Evolutionary conservation across 2,888 invertebrate genomes (phyloP).

Genomic region (Chironomus tentans): DNA sequence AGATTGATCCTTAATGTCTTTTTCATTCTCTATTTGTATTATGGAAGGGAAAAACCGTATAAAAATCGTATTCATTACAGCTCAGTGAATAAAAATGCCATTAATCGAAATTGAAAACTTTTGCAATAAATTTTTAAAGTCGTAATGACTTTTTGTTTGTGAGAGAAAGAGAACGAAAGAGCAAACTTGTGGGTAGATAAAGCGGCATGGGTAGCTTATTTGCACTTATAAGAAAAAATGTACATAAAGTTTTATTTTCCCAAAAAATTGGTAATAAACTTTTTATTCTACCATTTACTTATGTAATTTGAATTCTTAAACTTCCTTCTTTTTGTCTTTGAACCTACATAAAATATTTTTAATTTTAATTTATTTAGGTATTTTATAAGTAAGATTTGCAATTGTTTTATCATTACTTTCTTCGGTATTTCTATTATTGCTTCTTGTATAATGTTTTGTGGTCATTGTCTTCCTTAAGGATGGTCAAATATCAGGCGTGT

Average conservation of each 20-base stretch:
- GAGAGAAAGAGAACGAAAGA: neutral
- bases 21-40: neutral
- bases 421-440: too few species aligned
- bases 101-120: slow-evolving; percentile 22
- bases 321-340: too few species aligned
- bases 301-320: neutral
- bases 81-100: slow-evolving; percentile 24
- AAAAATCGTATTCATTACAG: slow-evolving; percentile 20
- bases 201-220: neutral
- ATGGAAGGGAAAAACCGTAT: neutral
- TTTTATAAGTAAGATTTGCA: too few species aligned
- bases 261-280: slow-evolving; percentile 13
- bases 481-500: too few species aligned
- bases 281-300: slow-evolving; percentile 6
- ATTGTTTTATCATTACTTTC: too few species aligned
- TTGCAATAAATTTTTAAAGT: slow-evolving; percentile 20
- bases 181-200: neutral
- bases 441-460: too few species aligned
- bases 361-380: too few species aligned
- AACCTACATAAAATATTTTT: too few species aligned
- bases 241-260: neutral
- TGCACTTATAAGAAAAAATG: neutral
- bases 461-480: too few species aligned
- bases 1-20: neutral
- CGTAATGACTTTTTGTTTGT: slow-evolving; percentile 12